A percentile compares a stretch with the other conserved stretches of the same genome.
phyloP scores from a whole-genome alignment of 2,797 vertebrate species.

The Novumbra hubbsi region DNA sequence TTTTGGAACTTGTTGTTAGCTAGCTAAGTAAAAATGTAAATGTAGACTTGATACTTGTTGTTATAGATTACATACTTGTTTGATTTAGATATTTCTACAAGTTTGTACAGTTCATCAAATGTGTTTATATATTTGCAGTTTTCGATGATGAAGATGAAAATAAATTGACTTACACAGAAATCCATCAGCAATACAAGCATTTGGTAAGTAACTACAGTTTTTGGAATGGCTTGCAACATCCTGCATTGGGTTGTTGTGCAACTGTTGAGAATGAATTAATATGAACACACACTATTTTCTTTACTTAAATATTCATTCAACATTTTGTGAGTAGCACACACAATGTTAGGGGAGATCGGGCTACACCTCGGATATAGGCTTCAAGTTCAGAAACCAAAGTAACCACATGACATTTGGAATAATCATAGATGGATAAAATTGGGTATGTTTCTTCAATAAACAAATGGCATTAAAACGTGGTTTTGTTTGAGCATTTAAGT shows the following conservation, averaged over 20 bases:
- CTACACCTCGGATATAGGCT: too few species aligned
- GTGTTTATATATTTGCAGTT: slow-evolving; percentile 70
- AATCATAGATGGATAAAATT: too few species aligned
- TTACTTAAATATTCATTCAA: too few species aligned
- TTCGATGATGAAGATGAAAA: slow-evolving; percentile 99
- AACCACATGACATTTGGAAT: too few species aligned
- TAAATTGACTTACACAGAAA: slow-evolving; percentile 95
- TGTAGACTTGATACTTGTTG: background rate
- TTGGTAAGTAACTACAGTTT: slow-evolving; percentile 78
- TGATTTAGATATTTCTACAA: background rate
- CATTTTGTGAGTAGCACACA: too few species aligned
- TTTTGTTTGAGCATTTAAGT: too few species aligned
- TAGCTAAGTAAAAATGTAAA: background rate
- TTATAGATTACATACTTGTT: background rate
- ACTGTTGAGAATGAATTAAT: too few species aligned
- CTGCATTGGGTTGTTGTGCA: background rate
- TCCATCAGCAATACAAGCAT: slow-evolving; percentile 94
- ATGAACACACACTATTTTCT: too few species aligned
- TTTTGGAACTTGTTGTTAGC: background rate
- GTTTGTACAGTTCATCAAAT: background rate
- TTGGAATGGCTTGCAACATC: background rate
- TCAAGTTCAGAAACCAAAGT: too few species aligned
- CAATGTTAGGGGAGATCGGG: too few species aligned
- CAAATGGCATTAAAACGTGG: too few species aligned
- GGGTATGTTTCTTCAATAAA: too few species aligned